A percentile compares a stretch with the other conserved stretches of the same genome.
Evolutionary conservation across 2,113 vertebrate genomes (phyloP).

Genomic region (Pitta sordida): DNA sequence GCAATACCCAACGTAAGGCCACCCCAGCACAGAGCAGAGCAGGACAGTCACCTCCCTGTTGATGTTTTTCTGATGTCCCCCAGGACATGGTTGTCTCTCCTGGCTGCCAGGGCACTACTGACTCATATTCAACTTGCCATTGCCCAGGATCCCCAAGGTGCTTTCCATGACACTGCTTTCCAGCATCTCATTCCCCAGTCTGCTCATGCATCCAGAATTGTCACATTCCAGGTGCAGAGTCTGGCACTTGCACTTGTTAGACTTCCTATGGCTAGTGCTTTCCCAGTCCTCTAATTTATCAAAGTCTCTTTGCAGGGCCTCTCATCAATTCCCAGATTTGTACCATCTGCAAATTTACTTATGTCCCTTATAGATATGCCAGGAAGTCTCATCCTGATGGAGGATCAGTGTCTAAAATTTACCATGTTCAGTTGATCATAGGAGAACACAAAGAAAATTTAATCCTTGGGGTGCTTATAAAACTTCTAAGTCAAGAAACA

Average conservation of each 20-base stretch:
- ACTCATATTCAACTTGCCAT: accelerated
- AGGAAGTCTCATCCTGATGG: not conserved
- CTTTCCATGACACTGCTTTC: accelerated
- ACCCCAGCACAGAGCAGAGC: accelerated
- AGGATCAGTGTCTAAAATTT: not conserved
- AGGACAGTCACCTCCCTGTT: not conserved
- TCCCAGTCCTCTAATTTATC: not conserved
- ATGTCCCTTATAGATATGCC: not conserved
- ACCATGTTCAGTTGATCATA: not conserved
- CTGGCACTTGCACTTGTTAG: not conserved
- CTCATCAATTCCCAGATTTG: not conserved
- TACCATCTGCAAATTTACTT: not conserved
- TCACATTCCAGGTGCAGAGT: not conserved
- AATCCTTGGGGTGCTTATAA: not conserved
- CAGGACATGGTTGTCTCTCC: not conserved
- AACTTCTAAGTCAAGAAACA: not conserved
- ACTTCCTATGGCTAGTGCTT: not conserved
- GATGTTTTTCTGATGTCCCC: too few species aligned
- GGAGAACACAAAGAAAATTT: not conserved
- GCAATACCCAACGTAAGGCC: not conserved
- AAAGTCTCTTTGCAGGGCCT: not conserved
- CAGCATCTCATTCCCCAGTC: not conserved
- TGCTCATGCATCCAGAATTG: not conserved
- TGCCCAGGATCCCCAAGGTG: accelerated
- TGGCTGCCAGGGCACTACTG: not conserved